Conservation (phyloP, 2,113 vertebrate species). For the Hippocampus mohnikei region DNA sequence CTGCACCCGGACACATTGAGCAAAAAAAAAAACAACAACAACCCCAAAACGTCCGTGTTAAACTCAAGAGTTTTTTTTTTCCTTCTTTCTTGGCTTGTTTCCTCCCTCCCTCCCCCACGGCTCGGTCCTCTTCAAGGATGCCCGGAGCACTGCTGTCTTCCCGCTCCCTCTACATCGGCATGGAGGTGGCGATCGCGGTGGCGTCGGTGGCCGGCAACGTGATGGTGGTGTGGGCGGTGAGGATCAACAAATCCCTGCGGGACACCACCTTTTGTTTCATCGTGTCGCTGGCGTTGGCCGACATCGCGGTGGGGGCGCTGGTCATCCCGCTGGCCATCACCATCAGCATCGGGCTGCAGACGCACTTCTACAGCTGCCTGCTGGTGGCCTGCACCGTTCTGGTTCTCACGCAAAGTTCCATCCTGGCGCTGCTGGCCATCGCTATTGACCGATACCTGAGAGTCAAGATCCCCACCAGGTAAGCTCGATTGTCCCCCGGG, state of each 20-base stretch:
- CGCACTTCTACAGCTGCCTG: slow-evolving; percentile 92
- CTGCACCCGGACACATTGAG: background rate
- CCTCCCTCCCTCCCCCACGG: slow-evolving; percentile 12
- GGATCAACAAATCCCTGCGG: slow-evolving; percentile 87
- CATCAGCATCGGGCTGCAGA: slow-evolving; percentile 88
- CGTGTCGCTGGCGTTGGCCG: slow-evolving; percentile 90
- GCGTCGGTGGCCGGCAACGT: slow-evolving; percentile 92
- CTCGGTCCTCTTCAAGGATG: slow-evolving; percentile 66
- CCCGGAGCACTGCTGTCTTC: slow-evolving; percentile 71
- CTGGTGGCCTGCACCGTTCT: slow-evolving; percentile 92
- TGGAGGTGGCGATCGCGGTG: slow-evolving; percentile 90
- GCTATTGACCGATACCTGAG: slow-evolving; percentile 94
- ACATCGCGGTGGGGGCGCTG: slow-evolving; percentile 92
- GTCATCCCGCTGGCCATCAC: slow-evolving; percentile 94
- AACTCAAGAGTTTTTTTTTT: background rate
- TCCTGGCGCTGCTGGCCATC: slow-evolving; percentile 93
- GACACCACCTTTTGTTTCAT: slow-evolving; percentile 98
- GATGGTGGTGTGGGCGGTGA: slow-evolving; percentile 98
- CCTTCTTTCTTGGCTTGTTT: background rate
- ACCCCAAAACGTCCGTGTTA: background rate
- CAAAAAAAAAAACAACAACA: too few species aligned
- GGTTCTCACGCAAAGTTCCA: slow-evolving; percentile 96
- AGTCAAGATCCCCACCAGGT: slow-evolving; percentile 97
- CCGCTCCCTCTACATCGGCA: slow-evolving; percentile 85
- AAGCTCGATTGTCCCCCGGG: slow-evolving; percentile 16